phyloP scores from a whole-genome alignment of 1,140 invertebrate genomes.

The Ruditapes philippinarum region DNA sequence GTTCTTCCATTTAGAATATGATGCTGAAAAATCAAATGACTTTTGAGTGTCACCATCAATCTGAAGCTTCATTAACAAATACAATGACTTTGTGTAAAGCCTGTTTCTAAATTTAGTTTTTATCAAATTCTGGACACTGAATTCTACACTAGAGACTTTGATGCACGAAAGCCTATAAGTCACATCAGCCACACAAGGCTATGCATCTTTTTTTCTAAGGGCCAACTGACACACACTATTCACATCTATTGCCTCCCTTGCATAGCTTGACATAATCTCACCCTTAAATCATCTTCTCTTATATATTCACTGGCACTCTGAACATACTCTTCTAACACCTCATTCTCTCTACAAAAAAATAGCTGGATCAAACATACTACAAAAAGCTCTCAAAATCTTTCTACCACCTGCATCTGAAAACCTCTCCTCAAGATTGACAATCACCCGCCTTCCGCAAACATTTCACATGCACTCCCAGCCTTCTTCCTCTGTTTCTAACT shows the following conservation, averaged over 20 bases:
- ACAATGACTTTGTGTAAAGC: conserved; percentile 4
- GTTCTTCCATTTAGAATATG: conserved; percentile 3
- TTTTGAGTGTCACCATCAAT: conserved; percentile 16
- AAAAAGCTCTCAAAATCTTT: background rate
- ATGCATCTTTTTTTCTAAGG: background rate
- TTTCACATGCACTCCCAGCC: background rate
- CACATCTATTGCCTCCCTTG: background rate
- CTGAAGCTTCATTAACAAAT: background rate
- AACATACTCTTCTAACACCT: background rate
- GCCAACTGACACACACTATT: conserved; percentile 21
- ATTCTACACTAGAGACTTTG: no score
- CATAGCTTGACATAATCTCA: background rate
- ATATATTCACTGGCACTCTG: background rate
- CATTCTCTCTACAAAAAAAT: background rate
- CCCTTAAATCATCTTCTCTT: background rate
- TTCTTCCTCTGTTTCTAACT: background rate
- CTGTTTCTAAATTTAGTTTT: conserved; percentile 25
- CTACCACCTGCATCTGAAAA: conserved; percentile 2
- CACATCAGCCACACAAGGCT: background rate
- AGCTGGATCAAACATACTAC: conserved; percentile 20
- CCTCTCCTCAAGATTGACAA: background rate
- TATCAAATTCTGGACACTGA: background rate
- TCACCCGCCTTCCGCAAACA: background rate
- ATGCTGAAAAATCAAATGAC: background rate
- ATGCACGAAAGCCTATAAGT: conserved; percentile 11